Conservation (phyloP, 2,797 vertebrate genomes). For the Sorex maritimensis region DNA sequence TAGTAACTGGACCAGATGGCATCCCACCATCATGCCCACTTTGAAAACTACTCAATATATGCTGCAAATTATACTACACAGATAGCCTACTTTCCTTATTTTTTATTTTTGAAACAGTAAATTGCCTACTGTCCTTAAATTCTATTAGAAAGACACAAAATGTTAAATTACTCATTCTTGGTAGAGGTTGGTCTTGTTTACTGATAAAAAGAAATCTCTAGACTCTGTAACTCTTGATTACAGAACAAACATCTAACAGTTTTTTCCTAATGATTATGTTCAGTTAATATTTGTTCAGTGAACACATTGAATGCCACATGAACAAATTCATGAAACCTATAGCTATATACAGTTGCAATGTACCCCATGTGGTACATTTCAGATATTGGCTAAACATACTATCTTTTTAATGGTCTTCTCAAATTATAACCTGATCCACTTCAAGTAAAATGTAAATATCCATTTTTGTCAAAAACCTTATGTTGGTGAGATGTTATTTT, state of each 20-base stretch:
- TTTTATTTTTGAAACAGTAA: constrained; percentile 59
- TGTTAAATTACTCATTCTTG: constrained; percentile 56
- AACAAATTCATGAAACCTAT: constrained; percentile 56
- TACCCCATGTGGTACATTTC: constrained; percentile 39
- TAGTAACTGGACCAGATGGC: too few relatives aligned
- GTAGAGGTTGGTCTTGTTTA: constrained; percentile 48
- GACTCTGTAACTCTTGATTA: constrained; percentile 29
- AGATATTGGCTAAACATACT: constrained; percentile 44
- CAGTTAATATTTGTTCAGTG: constrained; percentile 44
- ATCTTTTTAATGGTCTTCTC: constrained; percentile 48
- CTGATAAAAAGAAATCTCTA: constrained; percentile 58
- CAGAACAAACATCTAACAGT: background rate
- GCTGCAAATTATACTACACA: constrained; percentile 8
- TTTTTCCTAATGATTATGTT: constrained; percentile 18
- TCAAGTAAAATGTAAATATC: constrained; percentile 76
- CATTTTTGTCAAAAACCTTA: constrained; percentile 77
- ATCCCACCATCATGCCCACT: constrained; percentile 17
- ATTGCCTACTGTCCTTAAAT: constrained; percentile 37
- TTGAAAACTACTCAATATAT: constrained; percentile 25
- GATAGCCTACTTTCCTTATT: constrained; percentile 44
- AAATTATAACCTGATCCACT: constrained; percentile 47
- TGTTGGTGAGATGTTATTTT: constrained; percentile 77
- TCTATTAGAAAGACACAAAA: constrained; percentile 58
- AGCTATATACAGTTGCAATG: constrained; percentile 36
- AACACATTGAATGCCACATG: constrained; percentile 16